Percentiles rank a stretch among this genome's conserved stretches.
Evolutionary conservation across 2,797 vertebrate species (phyloP).

Genomic region (Linurgus olivaceus): DNA sequence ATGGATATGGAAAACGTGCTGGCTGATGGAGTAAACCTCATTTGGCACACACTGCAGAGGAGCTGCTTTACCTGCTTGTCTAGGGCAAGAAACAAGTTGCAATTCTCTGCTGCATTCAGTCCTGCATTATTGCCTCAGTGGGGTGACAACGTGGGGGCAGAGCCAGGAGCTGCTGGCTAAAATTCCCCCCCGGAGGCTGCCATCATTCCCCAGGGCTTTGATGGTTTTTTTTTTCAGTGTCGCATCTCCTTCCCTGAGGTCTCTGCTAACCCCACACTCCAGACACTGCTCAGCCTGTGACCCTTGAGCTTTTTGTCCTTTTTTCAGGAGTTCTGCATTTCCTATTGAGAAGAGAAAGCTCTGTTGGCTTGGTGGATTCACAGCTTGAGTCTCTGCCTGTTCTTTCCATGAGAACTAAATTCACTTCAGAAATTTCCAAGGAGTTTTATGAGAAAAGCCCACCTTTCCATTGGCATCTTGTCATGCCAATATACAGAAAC

Average conservation of each 20-base stretch:
- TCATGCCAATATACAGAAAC: neutral
- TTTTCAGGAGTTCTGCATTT: neutral
- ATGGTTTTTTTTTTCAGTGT: neutral
- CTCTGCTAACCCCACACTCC: neutral
- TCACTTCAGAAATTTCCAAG: neutral
- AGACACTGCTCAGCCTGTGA: neutral
- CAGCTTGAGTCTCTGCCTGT: neutral
- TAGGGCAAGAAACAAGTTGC: accelerated
- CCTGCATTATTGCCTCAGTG: neutral
- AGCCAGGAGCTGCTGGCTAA: neutral
- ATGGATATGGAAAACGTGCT: neutral
- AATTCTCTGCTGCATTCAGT: neutral
- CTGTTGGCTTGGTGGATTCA: neutral
- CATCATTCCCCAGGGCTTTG: neutral
- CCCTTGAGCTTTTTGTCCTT: neutral
- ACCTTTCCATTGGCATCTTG: neutral
- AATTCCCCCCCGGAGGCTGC: neutral
- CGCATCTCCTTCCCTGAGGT: neutral
- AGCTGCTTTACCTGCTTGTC: neutral
- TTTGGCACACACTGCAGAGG: neutral
- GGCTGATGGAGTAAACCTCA: neutral
- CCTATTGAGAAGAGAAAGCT: neutral
- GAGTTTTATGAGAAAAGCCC: neutral
- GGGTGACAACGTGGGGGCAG: neutral
- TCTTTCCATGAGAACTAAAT: neutral